Evolutionary conservation across 2,113 vertebrate species (phyloP).

Genomic region (Orthochromis indermauri): DNA sequence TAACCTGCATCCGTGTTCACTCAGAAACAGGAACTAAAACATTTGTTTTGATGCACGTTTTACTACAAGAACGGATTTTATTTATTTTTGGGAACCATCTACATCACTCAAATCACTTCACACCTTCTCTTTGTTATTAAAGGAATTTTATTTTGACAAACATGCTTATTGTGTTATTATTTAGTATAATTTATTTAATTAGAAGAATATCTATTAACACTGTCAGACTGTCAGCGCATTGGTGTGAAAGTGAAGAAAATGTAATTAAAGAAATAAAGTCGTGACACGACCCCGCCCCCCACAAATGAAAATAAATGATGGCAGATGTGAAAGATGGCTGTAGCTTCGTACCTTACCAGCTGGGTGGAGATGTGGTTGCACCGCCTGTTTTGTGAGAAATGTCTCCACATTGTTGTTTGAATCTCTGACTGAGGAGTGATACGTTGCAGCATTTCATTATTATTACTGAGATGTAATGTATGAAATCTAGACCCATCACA

Average conservation of each 20-base stretch:
- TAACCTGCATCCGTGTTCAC: background rate
- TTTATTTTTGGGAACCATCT: background rate
- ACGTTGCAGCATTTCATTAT: background rate
- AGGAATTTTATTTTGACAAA: background rate
- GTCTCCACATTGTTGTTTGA: background rate
- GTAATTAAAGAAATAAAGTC: background rate
- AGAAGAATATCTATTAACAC: background rate
- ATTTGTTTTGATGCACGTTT: background rate
- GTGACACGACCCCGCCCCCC: background rate
- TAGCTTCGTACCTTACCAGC: background rate
- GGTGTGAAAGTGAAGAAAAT: background rate
- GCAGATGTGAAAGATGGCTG: background rate
- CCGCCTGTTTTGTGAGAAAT: background rate
- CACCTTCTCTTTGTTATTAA: background rate
- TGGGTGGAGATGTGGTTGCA: background rate
- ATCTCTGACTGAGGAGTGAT: background rate
- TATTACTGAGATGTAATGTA: background rate
- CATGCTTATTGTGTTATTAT: background rate
- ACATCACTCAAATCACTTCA: background rate
- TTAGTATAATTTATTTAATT: background rate
- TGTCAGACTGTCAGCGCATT: background rate
- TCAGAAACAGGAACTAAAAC: background rate
- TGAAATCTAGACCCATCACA: background rate
- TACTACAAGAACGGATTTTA: background rate
- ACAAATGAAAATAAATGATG: background rate